Evolutionary conservation across 2,888 invertebrate genomes (phyloP), one percentile per base, ranked within the genome.

Genomic region (Lordiphosa andalusiaca): DNA sequence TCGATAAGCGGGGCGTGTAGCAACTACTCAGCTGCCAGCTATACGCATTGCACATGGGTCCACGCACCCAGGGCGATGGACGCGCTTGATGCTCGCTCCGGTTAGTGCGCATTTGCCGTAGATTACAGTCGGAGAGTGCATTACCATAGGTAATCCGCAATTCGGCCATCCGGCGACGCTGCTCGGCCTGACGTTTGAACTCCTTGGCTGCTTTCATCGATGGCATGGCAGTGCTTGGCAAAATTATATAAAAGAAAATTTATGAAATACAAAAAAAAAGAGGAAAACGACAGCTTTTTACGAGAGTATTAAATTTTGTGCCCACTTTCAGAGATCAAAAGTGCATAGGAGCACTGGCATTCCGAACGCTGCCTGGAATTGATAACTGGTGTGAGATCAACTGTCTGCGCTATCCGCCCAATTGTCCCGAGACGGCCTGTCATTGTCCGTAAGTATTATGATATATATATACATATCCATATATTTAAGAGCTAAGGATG

Each of bases 331-430:
- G 95, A 72, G 94, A 95, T 69, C 96, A 96, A 90, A 93, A 96
- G 36, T 96, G 96, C 89, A 89, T 94, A 59, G 93, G 95, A 0
- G 92, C 93, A 1, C 89, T 90, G 7, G 87, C 91, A 1, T 96
- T 92, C 89, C 92, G 92, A 38, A 87, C 91, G 21, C 90, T 95
- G 54, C 95, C 95, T 2, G 95, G 95, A 46, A 95, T 96, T 92
- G 91, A 92, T 75, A 91, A 91, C 60, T 96, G 96, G 96, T 96
- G 96, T 85, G 94, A 95, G 89, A 92, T 91, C 35, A 96, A 96
- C 90, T 97, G 96, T 72, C 90, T 96, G 69, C 93, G 95, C 58
- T 96, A 96, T 89, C 96, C 96, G 1, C 95, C 96, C 2, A 94
- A 95, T 88, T 96, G 96, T 86, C 96, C 96, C 0, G 90, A 92